Conservation (phyloP, 2,888 invertebrate genomes). For the Norana najaformis region DNA sequence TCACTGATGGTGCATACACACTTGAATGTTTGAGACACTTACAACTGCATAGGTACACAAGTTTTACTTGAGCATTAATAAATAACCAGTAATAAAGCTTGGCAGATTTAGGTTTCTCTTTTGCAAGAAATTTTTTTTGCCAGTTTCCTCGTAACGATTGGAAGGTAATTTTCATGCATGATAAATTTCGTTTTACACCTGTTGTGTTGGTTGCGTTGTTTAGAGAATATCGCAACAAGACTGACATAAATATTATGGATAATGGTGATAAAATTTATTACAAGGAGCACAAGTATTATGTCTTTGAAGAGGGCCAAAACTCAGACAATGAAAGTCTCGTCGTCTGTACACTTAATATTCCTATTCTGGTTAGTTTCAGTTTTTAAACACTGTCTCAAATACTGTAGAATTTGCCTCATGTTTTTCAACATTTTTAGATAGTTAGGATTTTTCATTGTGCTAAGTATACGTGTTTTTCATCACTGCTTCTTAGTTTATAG, state of each 20-base stretch:
- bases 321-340: not conserved
- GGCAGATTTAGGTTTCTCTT: not conserved
- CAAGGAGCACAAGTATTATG: constrained; percentile 26
- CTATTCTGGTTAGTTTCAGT: constrained; percentile 1
- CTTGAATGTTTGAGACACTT: too few relatives aligned
- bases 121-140: not conserved
- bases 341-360: constrained; percentile 5
- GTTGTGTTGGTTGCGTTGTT: not conserved
- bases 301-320: not conserved
- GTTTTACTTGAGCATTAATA: not conserved
- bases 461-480: not conserved
- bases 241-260: not conserved
- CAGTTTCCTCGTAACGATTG: not conserved
- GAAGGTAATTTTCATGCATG: not conserved
- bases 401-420: not conserved
- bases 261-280: not conserved
- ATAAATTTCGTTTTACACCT: not conserved
- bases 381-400: not conserved
- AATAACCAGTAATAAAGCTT: not conserved
- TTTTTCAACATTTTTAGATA: not conserved
- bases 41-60: not conserved
- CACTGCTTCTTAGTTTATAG: not conserved
- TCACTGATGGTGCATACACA: too few relatives aligned
- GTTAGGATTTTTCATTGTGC: not conserved
- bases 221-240: constrained; percentile 17